Evolutionary conservation across 2,888 invertebrate species (phyloP), one percentile per base, ranked within the genome.

Genomic region (Cartodere bifasciata): DNA sequence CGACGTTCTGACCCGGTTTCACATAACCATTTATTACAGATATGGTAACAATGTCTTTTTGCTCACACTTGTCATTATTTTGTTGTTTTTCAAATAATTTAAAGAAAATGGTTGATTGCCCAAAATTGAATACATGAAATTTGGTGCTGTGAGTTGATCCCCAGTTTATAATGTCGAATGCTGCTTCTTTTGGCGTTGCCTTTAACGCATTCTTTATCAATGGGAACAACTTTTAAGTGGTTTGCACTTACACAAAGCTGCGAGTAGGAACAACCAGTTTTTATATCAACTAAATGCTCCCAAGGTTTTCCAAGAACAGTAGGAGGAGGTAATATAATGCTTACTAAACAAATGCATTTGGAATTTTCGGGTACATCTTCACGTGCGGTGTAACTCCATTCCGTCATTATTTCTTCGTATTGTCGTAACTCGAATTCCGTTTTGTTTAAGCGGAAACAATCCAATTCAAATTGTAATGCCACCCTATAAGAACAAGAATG

Each of bases 61-160:
- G n/a, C n/a, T n/a, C n/a, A n/a, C n/a, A n/a, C n/a, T n/a, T n/a
- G n/a, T n/a, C n/a, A n/a, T n/a, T n/a, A n/a, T n/a, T n/a, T 6
- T 11, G 6, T 10, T n/a, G n/a, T 10, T 23, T 23, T 23, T 6
- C 24, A 11, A 11, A 36, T 16, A 64, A 38, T 26, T 48, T 36
- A 36, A 53, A 65, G 37, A 53, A 47, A 11, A 64, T 52, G 3
- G 49, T 44, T 2, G 60, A 55, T 12, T 43, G 26, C 15, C 64
- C 62, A 37, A 57, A 57, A 47, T 66, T 66, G 34, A 52, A 56
- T 10, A 63, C 24, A 20, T 52, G 38, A 32, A 65, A 63, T 23
- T 44, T 41, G 4, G 48, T 40, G 13, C 48, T 38, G 16, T 46
- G 46, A 2, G 37, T 35, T 12, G 45, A 38, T 9, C 50, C 52